A percentile compares a stretch with the other conserved stretches of the same genome.
These are phyloP conservation scores for Dryas iulia DNA, from an alignment of 1,140 invertebrate genomes.

Conservation along the genomic window DNA sequence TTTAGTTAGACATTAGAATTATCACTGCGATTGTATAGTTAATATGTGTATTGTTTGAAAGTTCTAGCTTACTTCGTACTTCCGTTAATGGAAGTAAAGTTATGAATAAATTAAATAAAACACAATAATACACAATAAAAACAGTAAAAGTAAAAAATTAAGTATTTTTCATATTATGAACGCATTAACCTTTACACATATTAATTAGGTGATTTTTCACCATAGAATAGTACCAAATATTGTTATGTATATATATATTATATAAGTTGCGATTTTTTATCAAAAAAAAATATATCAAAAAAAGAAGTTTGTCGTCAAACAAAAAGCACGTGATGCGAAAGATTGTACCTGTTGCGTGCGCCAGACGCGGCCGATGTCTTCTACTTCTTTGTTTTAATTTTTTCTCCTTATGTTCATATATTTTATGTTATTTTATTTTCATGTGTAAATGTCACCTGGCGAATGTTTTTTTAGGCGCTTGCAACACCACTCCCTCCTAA, in stretches of 20 bases:
- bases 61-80: too few species aligned
- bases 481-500: not conserved
- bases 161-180: too few species aligned
- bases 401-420: not conserved
- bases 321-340: conserved; percentile 12
- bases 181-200: too few species aligned
- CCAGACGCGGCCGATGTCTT: not conserved
- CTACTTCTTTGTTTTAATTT: not conserved
- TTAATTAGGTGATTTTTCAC: not conserved
- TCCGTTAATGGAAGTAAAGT: too few species aligned
- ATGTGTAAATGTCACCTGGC: not conserved
- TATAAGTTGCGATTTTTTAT: not conserved
- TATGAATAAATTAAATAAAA: too few species aligned
- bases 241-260: too few species aligned
- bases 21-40: not conserved
- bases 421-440: not conserved
- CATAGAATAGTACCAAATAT: not conserved
- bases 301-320: conserved; percentile 1
- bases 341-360: conserved; percentile 6
- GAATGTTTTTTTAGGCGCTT: not conserved
- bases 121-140: too few species aligned
- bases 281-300: not conserved
- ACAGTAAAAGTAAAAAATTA: too few species aligned
- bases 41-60: too few species aligned
- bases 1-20: not conserved